Evolutionary conservation across 2,113 vertebrate species (phyloP).

Genomic region (Urocynchramus pylzowi): DNA sequence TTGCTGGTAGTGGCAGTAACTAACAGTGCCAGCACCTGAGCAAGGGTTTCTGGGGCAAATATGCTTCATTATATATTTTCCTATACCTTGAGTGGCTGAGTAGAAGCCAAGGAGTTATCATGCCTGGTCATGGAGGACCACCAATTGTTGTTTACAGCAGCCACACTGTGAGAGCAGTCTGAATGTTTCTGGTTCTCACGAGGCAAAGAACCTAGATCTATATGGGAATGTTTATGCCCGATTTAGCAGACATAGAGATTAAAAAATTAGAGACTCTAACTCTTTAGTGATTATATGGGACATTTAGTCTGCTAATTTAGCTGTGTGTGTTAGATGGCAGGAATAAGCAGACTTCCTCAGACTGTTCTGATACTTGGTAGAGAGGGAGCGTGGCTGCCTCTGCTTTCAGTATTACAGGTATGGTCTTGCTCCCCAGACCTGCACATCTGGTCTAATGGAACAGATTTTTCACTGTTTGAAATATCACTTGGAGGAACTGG

Average conservation of each 20-base stretch:
- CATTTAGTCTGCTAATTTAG: not conserved
- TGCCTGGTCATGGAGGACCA: not conserved
- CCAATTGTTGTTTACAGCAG: fast-evolving
- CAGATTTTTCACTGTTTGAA: not conserved
- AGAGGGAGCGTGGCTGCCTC: not conserved
- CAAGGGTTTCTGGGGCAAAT: not conserved
- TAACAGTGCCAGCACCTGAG: not conserved
- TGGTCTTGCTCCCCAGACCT: not conserved
- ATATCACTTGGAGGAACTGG: not conserved
- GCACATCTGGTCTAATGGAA: not conserved
- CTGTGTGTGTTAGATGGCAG: not conserved
- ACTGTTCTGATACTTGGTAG: not conserved
- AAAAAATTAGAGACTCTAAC: not conserved
- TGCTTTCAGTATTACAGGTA: not conserved
- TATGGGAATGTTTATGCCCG: not conserved
- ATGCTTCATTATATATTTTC: not conserved
- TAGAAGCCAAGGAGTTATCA: not conserved
- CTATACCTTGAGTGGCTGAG: not conserved
- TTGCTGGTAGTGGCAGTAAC: not conserved
- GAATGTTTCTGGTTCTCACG: not conserved
- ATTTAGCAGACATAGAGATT: not conserved
- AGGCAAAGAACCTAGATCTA: not conserved
- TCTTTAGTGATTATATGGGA: not conserved
- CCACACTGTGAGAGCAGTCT: not conserved
- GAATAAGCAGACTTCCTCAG: not conserved